A percentile compares a stretch with the other conserved stretches of the same genome.
These are phyloP conservation scores for Drosophila differens DNA, from an alignment of 2,888 invertebrate species.

Conservation along the genomic window DNA sequence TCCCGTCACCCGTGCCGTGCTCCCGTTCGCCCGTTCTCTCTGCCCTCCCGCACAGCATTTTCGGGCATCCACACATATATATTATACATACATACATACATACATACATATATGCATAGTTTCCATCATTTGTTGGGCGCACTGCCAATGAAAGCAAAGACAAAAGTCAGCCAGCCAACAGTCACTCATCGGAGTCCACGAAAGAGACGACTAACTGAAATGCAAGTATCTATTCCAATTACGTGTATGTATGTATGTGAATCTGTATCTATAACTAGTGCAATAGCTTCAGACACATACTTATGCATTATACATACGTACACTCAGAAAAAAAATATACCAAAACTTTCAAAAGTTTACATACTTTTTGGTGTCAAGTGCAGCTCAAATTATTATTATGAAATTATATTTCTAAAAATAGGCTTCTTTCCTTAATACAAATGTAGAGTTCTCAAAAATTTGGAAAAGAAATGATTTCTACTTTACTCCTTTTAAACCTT, in stretches of 20 bases:
- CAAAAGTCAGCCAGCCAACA: constrained; percentile 59
- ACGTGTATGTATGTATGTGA: constrained; percentile 4
- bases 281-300: background rate
- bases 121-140: constrained; percentile 73
- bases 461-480: too few relatives aligned
- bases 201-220: constrained; percentile 55
- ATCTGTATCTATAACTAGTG: constrained; percentile 7
- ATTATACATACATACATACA: constrained; percentile 9
- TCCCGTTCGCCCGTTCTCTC: constrained; percentile 9
- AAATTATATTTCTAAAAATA: background rate
- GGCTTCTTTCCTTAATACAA: background rate
- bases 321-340: background rate
- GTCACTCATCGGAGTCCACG: constrained; percentile 64
- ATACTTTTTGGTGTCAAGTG: background rate
- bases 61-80: constrained; percentile 41
- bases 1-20: constrained; percentile 22
- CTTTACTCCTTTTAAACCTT: background rate
- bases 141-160: constrained; percentile 72
- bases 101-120: constrained; percentile 19
- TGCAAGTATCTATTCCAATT: constrained; percentile 54
- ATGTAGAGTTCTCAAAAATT: constrained; percentile 13
- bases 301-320: too few relatives aligned
- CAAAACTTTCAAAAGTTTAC: background rate
- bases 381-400: background rate
- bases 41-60: constrained; percentile 64